These are phyloP conservation scores for Loriculus beryllinus DNA, from an alignment of 2,797 vertebrate species.

Conservation along the genomic window DNA sequence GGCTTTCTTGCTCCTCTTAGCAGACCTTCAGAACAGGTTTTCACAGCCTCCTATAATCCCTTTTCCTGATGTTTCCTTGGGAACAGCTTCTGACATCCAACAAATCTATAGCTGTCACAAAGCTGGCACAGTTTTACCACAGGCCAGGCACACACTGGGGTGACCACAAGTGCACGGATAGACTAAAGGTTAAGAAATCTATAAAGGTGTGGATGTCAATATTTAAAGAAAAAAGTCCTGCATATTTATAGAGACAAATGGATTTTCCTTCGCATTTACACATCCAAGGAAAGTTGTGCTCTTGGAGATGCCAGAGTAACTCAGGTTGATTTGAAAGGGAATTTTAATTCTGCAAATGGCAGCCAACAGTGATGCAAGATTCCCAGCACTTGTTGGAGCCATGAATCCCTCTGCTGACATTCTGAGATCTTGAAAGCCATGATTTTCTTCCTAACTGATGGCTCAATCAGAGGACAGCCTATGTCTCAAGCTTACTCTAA, in stretches of 20 bases:
- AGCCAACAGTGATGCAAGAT: constrained; percentile 26
- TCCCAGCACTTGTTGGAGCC: constrained; percentile 43
- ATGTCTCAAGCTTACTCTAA: constrained; percentile 68
- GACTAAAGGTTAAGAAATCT: constrained; percentile 41
- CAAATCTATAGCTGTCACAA: constrained; percentile 57
- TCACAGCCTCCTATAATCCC: constrained; percentile 23
- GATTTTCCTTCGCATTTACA: constrained; percentile 55
- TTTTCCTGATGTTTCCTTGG: constrained; percentile 50
- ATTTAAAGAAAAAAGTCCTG: constrained; percentile 42
- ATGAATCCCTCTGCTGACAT: constrained; percentile 38
- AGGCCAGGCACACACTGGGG: constrained; percentile 27
- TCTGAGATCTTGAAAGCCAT: constrained; percentile 62
- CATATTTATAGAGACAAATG: constrained; percentile 62
- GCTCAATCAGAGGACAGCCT: constrained; percentile 64
- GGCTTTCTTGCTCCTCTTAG: neutral
- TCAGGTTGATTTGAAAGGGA: constrained; percentile 3
- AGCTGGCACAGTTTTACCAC: constrained; percentile 38
- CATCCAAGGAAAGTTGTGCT: constrained; percentile 5
- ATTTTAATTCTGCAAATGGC: neutral
- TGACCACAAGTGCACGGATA: constrained; percentile 3
- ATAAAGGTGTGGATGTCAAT: constrained; percentile 26
- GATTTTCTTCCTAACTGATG: constrained; percentile 74
- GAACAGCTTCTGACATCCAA: constrained; percentile 26
- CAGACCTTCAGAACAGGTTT: constrained; percentile 11
- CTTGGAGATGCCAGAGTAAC: neutral